phyloP scores from a whole-genome alignment of 2,888 invertebrate genomes.

The Conops quadrifasciatus region DNA sequence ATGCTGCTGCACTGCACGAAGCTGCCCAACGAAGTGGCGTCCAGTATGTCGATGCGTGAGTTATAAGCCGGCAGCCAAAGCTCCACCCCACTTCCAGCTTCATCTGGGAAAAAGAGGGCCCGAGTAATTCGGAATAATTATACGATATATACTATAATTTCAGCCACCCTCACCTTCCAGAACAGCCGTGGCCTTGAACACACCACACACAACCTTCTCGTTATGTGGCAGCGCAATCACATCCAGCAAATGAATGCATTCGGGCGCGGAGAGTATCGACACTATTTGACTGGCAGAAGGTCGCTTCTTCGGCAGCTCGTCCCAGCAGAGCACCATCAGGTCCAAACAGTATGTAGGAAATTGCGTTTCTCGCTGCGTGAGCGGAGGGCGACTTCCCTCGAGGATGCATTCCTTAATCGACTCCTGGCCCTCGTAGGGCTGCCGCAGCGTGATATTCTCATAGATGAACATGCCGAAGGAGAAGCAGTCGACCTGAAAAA shows the following conservation, averaged over 20 bases:
- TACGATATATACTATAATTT: neutral
- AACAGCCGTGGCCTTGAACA: slow-evolving; percentile 58
- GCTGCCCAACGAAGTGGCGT: slow-evolving; percentile 67
- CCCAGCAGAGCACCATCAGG: slow-evolving; percentile 96
- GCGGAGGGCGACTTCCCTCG: slow-evolving; percentile 90
- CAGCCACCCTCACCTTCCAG: slow-evolving; percentile 64
- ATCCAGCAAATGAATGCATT: slow-evolving; percentile 88
- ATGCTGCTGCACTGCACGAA: slow-evolving; percentile 72
- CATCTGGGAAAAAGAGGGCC: slow-evolving; percentile 60
- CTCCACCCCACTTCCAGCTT: slow-evolving; percentile 70
- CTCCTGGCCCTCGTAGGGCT: slow-evolving; percentile 96
- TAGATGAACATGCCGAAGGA: slow-evolving; percentile 99
- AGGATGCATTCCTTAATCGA: slow-evolving; percentile 96
- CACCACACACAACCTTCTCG: slow-evolving; percentile 73
- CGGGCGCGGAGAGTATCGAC: slow-evolving; percentile 90
- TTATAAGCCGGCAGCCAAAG: slow-evolving; percentile 79
- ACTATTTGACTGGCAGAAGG: slow-evolving; percentile 96
- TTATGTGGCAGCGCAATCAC: slow-evolving; percentile 77
- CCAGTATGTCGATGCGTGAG: slow-evolving; percentile 72
- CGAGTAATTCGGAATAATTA: neutral
- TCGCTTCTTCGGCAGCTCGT: slow-evolving; percentile 82
- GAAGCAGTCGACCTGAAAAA: slow-evolving; percentile 88
- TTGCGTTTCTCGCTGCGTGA: slow-evolving; percentile 83
- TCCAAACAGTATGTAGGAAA: slow-evolving; percentile 91
- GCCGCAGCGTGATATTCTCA: slow-evolving; percentile 90